A percentile compares a stretch with the other conserved stretches of the same genome.
Conservation (phyloP, 2,888 invertebrate genomes). For the Vanessa cardui region DNA sequence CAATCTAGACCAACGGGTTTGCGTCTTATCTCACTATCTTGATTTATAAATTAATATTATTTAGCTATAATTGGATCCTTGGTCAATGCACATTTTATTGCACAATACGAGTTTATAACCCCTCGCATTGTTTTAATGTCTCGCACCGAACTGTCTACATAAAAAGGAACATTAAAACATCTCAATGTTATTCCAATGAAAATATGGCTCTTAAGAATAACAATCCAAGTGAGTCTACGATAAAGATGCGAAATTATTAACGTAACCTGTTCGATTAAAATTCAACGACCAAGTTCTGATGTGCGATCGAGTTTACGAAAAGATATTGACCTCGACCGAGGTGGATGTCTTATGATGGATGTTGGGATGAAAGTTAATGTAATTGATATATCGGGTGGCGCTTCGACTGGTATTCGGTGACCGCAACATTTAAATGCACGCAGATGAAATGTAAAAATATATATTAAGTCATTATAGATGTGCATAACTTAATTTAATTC, state of each 20-base stretch:
- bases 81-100: slow-evolving; percentile 53
- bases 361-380: slow-evolving; percentile 62
- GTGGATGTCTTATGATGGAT: slow-evolving; percentile 77
- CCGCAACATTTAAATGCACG: slow-evolving; percentile 19
- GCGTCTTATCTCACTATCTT: slow-evolving; percentile 47
- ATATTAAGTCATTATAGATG: slow-evolving; percentile 2
- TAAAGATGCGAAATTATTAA: slow-evolving; percentile 39
- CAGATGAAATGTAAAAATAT: slow-evolving; percentile 5
- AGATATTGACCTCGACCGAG: slow-evolving; percentile 76
- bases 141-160: slow-evolving; percentile 21
- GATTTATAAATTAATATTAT: slow-evolving; percentile 58
- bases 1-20: slow-evolving; percentile 44
- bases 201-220: slow-evolving; percentile 31
- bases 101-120: slow-evolving; percentile 58
- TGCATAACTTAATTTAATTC: neutral
- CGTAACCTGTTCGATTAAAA: slow-evolving; percentile 68
- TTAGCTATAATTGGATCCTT: slow-evolving; percentile 65
- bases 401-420: slow-evolving; percentile 57
- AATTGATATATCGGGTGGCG: slow-evolving; percentile 60
- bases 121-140: slow-evolving; percentile 52
- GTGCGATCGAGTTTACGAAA: slow-evolving; percentile 64
- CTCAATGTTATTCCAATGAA: slow-evolving; percentile 14
- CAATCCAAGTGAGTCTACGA: slow-evolving; percentile 34
- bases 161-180: slow-evolving; percentile 12
- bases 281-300: slow-evolving; percentile 60